Evolutionary conservation across 2,888 invertebrate species (phyloP), one percentile per base, ranked within the genome.

Genomic region (Trisateles emortualis): DNA sequence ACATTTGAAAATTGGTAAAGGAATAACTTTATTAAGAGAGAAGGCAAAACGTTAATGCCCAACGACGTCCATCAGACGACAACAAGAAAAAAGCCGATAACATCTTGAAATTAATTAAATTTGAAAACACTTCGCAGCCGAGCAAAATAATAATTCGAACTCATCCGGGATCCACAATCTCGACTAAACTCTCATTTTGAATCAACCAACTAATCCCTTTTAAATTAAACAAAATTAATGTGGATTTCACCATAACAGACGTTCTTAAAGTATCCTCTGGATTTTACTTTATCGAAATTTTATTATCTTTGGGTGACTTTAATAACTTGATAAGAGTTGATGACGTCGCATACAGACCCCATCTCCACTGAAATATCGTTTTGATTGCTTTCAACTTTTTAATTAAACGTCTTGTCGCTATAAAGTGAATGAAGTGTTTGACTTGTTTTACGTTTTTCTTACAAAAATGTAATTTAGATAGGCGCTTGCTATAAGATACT

Each of bases 211-310:
- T 82, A 85, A 86, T 81, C 79, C 80, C 59, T 78, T 72, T 81
- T 75, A 79, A 80, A 85, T 83, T 83, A 76, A 76, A 76, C 70
- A 71, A 76, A 84, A 83, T 87, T 82, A 83, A 81, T 81, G 76
- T 78, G 68, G 74, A 79, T 76, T 77, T 82, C 78, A 81, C 76
- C 75, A 72, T 69, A 78, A 74, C 76, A 76, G 68, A 56, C 66
- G 65, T 68, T 53, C 60, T 61, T 68, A 66, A 71, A 73, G 68
- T 68, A 69, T 69, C 63, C 67, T 41, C 41, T 48, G 56, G 53
- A 63, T 67, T 67, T 62, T 53, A 56, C 65, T 65, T 73, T 75
- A 78, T 78, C 76, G 66, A 64, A 71, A 74, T 75, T 70, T 73
- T 71, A 76, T 76, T 76, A 79, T 78, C 78, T 77, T 52, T 48